phyloP scores from a whole-genome alignment of 2,113 vertebrate genomes.

The Vulpes ferrilata region DNA sequence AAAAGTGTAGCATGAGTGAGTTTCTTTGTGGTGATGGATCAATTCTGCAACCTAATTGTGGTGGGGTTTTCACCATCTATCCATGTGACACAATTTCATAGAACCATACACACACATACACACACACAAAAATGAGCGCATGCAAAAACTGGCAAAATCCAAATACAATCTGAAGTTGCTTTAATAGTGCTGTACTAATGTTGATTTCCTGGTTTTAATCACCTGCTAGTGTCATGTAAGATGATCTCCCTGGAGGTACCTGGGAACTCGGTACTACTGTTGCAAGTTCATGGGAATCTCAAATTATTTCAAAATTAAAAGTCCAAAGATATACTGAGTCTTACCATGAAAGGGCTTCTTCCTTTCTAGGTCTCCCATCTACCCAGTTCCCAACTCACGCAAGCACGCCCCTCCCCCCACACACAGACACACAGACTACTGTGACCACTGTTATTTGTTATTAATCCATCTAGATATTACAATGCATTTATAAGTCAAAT shows the following conservation, averaged over 20 bases:
- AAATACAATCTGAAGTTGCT: neutral
- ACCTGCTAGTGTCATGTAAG: neutral
- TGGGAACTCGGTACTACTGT: neutral
- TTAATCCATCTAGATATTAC: neutral
- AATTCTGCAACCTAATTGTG: neutral
- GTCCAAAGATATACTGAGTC: neutral
- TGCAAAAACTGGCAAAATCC: neutral
- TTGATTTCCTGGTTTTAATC: neutral
- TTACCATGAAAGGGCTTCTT: neutral
- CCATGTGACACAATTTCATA: neutral
- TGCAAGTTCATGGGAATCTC: neutral
- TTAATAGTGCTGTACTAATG: neutral
- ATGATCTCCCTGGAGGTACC: neutral
- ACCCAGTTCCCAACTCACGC: neutral
- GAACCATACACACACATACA: neutral
- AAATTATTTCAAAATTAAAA: conserved; percentile 27
- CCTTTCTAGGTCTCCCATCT: neutral
- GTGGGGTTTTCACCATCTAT: neutral
- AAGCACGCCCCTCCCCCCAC: no score
- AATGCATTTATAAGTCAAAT: conserved; percentile 3
- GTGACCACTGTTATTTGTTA: neutral
- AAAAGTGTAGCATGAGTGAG: neutral
- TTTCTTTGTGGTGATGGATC: neutral
- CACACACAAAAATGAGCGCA: no score
- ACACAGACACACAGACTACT: no score